phyloP scores from a whole-genome alignment of 2,888 invertebrate genomes.

The Lapara coniferarum region DNA sequence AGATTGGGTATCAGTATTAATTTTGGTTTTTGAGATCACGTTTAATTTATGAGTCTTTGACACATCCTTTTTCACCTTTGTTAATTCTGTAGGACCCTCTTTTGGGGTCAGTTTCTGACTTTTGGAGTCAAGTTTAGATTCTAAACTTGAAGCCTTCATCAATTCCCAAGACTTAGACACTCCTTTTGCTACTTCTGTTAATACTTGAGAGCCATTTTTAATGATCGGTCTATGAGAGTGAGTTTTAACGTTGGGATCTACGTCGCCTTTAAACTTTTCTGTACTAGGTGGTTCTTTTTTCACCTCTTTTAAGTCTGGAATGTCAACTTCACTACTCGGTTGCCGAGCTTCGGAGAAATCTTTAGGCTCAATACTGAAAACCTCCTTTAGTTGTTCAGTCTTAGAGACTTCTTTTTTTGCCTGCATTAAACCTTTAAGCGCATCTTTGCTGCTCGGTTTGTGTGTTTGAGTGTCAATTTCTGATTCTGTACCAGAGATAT shows the following conservation, averaged over 20 bases:
- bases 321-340: no score
- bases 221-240: not conserved
- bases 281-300: no score
- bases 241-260: not conserved
- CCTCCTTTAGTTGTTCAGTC: no score
- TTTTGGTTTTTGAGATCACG: not conserved
- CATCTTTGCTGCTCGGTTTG: not conserved
- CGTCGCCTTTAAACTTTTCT: no score
- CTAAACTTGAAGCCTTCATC: not conserved
- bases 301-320: no score
- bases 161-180: not conserved
- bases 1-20: not conserved
- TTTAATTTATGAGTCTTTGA: not conserved
- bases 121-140: not conserved
- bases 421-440: no score
- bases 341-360: no score
- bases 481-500: not conserved
- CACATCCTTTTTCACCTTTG: not conserved
- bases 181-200: not conserved
- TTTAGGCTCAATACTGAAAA: no score
- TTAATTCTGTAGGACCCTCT: not conserved
- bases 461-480: not conserved
- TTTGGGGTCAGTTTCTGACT: not conserved
- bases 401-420: no score
- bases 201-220: not conserved